Conservation (phyloP, 1,140 invertebrate genomes). For the Onthophagus taurus region DNA sequence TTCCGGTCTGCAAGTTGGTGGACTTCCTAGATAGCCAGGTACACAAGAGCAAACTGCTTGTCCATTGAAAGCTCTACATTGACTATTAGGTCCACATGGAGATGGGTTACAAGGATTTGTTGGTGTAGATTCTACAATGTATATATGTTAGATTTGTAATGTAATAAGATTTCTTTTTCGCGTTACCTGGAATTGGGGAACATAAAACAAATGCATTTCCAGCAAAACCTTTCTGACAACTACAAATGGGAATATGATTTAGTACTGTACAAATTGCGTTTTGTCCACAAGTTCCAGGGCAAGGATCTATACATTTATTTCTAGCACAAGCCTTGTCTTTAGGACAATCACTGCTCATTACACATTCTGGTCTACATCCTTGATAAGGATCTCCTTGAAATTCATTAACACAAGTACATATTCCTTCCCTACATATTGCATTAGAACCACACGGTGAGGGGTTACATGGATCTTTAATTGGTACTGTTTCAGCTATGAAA, state of each 20-base stretch:
- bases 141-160: conserved; percentile 12
- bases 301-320: conserved; percentile 63
- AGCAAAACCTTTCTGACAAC: conserved; percentile 53
- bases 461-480: conserved; percentile 45
- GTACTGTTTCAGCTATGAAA: conserved; percentile 19
- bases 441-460: conserved; percentile 60
- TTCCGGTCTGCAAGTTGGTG: conserved; percentile 55
- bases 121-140: conserved; percentile 32
- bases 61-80: conserved; percentile 54
- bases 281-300: conserved; percentile 56
- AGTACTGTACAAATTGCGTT: conserved; percentile 63
- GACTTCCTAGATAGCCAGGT: conserved; percentile 49
- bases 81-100: conserved; percentile 59
- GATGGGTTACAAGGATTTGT: conserved; percentile 52
- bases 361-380: conserved; percentile 60
- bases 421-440: conserved; percentile 48
- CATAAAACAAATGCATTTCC: conserved; percentile 63
- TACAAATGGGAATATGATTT: conserved; percentile 67
- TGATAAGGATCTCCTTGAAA: conserved; percentile 59
- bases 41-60: conserved; percentile 59
- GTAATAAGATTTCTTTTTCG: neutral
- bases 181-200: conserved; percentile 41
- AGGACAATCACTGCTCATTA: conserved; percentile 57
- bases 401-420: conserved; percentile 54
- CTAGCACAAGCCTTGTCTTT: conserved; percentile 55